Base-by-base conservation (phyloP, 2,797 vertebrate species). In the Brotula barbata region DNA sequence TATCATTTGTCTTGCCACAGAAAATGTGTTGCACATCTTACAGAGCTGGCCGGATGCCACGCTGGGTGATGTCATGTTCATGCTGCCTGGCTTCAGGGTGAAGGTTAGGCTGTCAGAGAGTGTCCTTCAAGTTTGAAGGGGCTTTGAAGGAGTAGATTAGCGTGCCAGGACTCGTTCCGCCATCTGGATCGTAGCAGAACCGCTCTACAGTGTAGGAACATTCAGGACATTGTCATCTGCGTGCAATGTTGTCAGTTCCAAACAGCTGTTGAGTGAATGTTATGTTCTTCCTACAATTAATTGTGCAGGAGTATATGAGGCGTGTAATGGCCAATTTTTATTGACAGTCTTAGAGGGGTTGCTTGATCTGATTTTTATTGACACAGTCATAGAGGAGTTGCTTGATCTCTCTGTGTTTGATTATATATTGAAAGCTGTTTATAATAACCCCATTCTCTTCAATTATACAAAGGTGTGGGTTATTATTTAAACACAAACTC, bases 111-210 rank as follows among this genome's bases (percentile, higher is more conserved):
- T 73, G 71, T 63, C 68, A 45, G 77, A 68, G 44, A 64, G 64
- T 59, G 78, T 83, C 82, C 81, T 83, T 83, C 71, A 49, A 60
- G 67, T 71, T 72, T 62, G 52, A 31, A 61, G 49, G 40, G 50
- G 28, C 74, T 86, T 87, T 88, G 77, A 89, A 80, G 73, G 55
- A 65, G 48, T 56, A 66, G 64, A 71, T 81, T 68, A 50, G 68
- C 68, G 67, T 54, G 65, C 71, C 77, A 78, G 69, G 78, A 68
- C 59, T 19, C 43, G 58, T 37, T 69, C 58, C 25, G 47, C 81
- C 88, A 89, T 88, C 85, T 89, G 86, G 85, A 81, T 68, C 65
- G 20, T 31, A 58, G 58, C 64, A 56, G 68, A 64, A 41, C 41
- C 40, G 33, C 52, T 15, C 41, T 49, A 62, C 42, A 37, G 62